Base-by-base conservation (phyloP, 1,140 invertebrate species). In the Formica exsecta region DNA sequence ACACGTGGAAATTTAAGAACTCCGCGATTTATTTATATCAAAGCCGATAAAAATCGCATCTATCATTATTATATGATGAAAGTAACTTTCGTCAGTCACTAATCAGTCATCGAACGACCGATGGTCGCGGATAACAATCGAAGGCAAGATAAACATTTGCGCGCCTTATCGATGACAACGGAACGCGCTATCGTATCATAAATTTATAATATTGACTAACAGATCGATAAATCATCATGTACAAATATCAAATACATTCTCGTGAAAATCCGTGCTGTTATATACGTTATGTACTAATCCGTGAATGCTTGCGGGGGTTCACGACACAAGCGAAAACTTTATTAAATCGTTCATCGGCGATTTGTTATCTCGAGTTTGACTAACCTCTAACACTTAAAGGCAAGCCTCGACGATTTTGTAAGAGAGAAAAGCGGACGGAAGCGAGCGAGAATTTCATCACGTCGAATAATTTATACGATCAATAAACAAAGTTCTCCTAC, bases 151-250 rank as follows among this genome's bases (percentile, higher is more conserved):
- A 85, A 79, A 73, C 29, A 25, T 25, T 61, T 64, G 48, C 71
- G 68, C 57, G 41, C 62, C 54, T 73, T 79, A 81, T 75, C 48
- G 62, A 89, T 88, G 41, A 54, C 7, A 74, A 71, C n/a, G 41
- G n/a, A n/a, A 57, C 66, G 3, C 36, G 25, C 36, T 83, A 80
- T 80, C 64, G 36, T 6, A 4, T 81, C 77, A 73, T 48, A 48
- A 57, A 83, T 73, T 81, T 83, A 71, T 32, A 48, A 62, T 29
- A 29, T 29, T 22, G 29, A 25, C 29, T 25, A 70, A 13, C 77
- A 36, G 59, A 77, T 51, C 44, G 71, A 85, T 57, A 66, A 9
- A 54, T 65, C 41, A 32, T 48, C 44, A 36, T 16, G 9, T 11
- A n/a, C 19, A 36, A 36, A 51, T 13, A 19, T 51, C 4, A 77